Evolutionary conservation across 2,113 vertebrate genomes (phyloP).

Genomic region (Theristicus caerulescens): DNA sequence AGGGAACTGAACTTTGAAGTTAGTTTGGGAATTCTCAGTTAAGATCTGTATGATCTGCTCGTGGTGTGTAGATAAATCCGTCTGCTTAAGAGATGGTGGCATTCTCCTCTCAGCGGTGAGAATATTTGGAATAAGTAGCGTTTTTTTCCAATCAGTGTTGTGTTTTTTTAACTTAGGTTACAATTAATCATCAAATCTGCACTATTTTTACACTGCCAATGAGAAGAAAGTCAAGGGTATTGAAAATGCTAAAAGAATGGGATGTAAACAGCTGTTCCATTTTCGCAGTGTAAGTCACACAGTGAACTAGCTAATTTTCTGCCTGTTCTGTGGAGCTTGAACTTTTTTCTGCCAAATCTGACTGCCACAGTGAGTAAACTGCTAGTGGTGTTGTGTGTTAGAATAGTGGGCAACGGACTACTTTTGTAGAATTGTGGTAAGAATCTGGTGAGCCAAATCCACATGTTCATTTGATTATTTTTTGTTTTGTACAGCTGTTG

Average conservation of each 20-base stretch:
- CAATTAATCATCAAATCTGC: conserved; percentile 20
- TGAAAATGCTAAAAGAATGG: neutral
- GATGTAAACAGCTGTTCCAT: neutral
- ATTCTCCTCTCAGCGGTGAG: neutral
- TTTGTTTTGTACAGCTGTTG: neutral
- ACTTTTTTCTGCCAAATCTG: conserved; percentile 47
- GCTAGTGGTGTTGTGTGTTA: neutral
- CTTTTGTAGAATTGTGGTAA: neutral
- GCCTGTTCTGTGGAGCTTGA: conserved; percentile 2
- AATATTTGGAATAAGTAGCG: neutral
- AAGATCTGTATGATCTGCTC: neutral
- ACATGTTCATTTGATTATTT: neutral
- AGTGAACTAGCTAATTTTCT: neutral
- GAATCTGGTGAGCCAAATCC: conserved; percentile 25
- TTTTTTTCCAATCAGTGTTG: neutral
- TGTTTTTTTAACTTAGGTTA: conserved; percentile 17
- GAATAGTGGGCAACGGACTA: neutral
- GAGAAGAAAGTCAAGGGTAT: conserved; percentile 7
- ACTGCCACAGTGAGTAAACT: conserved; percentile 15
- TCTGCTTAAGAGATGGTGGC: neutral
- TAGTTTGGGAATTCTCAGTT: conserved; percentile 20
- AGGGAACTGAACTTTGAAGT: conserved; percentile 34
- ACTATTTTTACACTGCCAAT: conserved; percentile 32
- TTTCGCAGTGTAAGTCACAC: neutral
- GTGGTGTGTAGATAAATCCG: neutral